Conservation (phyloP, 2,797 vertebrate species). For the Brachymystax lenok region DNA sequence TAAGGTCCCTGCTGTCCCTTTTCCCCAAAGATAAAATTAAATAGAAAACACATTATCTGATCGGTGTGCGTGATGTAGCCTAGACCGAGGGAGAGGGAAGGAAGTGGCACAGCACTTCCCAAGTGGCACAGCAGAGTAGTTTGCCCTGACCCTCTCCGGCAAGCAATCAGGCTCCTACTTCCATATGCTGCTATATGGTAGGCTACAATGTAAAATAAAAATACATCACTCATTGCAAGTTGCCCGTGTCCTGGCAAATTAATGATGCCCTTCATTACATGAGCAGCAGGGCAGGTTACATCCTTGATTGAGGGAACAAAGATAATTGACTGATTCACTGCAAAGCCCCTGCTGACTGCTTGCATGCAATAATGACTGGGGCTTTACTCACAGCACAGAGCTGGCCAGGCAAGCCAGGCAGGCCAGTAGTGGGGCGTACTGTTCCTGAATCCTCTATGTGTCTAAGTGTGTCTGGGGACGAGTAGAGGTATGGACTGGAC, state of each 20-base stretch:
- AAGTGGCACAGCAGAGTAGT: slow-evolving; percentile 21
- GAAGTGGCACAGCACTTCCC: slow-evolving; percentile 2
- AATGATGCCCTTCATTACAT: slow-evolving; percentile 49
- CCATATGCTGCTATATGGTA: slow-evolving; percentile 19
- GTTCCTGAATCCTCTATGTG: slow-evolving; percentile 28
- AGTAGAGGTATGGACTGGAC: slow-evolving; percentile 23
- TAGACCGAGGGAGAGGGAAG: slow-evolving; percentile 27
- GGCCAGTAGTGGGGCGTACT: slow-evolving; percentile 3
- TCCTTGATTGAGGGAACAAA: slow-evolving; percentile 42
- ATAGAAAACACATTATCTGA: slow-evolving; percentile 68
- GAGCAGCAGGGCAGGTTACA: slow-evolving; percentile 26
- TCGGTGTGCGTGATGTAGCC: slow-evolving; percentile 40
- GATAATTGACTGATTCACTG: slow-evolving; percentile 39
- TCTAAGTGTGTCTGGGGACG: slow-evolving; percentile 10
- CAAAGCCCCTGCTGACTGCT: slow-evolving; percentile 23
- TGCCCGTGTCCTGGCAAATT: slow-evolving; percentile 34
- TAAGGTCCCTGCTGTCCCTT: slow-evolving; percentile 40
- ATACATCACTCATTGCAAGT: slow-evolving; percentile 29
- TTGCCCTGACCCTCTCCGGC: slow-evolving; percentile 11
- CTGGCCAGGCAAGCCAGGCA: background rate
- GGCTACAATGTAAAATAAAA: slow-evolving; percentile 42
- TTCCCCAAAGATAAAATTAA: slow-evolving; percentile 46
- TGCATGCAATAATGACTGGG: slow-evolving; percentile 12
- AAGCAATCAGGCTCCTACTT: slow-evolving; percentile 38
- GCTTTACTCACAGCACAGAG: slow-evolving; percentile 23